Evolutionary conservation across 2,797 vertebrate genomes (phyloP), one percentile per base, ranked within the genome.

Genomic region (Numenius phaeopus): DNA sequence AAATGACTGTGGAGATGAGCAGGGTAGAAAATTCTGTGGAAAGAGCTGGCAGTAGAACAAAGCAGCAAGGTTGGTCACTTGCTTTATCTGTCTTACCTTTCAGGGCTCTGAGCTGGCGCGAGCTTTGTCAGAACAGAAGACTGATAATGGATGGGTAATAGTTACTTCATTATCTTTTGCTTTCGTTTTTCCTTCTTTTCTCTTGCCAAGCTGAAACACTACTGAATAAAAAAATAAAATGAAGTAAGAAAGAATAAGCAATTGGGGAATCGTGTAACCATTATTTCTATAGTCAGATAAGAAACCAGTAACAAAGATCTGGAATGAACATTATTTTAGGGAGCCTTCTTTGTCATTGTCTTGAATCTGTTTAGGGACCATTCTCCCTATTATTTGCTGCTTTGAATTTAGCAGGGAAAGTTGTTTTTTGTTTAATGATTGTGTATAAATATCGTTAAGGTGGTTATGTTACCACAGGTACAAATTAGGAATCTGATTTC

Each of bases 141-240:
- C 94, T 19, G 98, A 99, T 27, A 96, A 98, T 11, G 98, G 98
- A 89, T 98, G 98, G 98, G 99, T 99, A 96, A 99, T 98, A 98
- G 30, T 69, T 75, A 66, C 76, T 87, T 86, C 61, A 11, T 82
- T 58, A 75, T 40, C 16, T 87, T 57, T 47, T 77, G 37, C n/a
- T 89, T 89, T 76, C 8, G 13, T 87, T 65, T 73, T 37, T 65
- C 7, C 8, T 47, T 76, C 54, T 46, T 84, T 23, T 20, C 52
- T 66, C 26, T 76, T 80, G 50, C 49, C 13, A 15, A 39, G 2
- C 5, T 55, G 30, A 85, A 79, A 29, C 8, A 8, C 7, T 12
- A 20, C 10, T 32, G 32, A 26, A n/a, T 34, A 11, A n/a, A 58
- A 69, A 58, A 58, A 46, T 62, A 8, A 32, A 46, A 27, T 17